phyloP scores from a whole-genome alignment of 2,888 invertebrate genomes.

The Apoda limacodes region DNA sequence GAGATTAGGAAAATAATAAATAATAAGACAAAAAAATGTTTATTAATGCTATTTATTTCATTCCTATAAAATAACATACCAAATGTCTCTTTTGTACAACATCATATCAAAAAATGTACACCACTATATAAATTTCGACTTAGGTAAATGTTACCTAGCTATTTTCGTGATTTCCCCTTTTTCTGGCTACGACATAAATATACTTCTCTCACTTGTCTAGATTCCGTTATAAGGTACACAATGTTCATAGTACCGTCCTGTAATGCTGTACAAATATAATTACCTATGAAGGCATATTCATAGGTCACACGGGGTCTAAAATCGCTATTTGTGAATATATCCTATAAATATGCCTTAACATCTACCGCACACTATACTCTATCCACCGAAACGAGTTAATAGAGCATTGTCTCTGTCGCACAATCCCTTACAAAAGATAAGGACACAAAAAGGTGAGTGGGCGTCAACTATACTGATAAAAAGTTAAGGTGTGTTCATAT shows the following conservation, averaged over 20 bases:
- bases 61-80: conserved; percentile 73
- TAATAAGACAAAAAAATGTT: conserved; percentile 33
- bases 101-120: conserved; percentile 72
- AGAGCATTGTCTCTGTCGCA: no score
- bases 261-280: not conserved
- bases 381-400: no score
- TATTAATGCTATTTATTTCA: conserved; percentile 72
- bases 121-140: conserved; percentile 68
- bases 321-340: no score
- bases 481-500: no score
- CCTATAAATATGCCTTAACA: no score
- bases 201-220: conserved; percentile 55
- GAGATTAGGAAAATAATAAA: no score
- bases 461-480: no score
- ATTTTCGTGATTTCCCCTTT: conserved; percentile 43
- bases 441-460: no score
- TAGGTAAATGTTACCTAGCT: conserved; percentile 68
- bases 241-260: conserved; percentile 14
- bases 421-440: no score
- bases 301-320: no score
- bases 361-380: no score
- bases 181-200: conserved; percentile 52
- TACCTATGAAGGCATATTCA: conserved; percentile 6
- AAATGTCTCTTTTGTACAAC: conserved; percentile 72
- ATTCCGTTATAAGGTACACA: conserved; percentile 45